Percentiles rank a stretch among this genome's conserved stretches.
Evolutionary conservation across 1,140 invertebrate species (phyloP).

Genomic region (Camponotus vicinus): DNA sequence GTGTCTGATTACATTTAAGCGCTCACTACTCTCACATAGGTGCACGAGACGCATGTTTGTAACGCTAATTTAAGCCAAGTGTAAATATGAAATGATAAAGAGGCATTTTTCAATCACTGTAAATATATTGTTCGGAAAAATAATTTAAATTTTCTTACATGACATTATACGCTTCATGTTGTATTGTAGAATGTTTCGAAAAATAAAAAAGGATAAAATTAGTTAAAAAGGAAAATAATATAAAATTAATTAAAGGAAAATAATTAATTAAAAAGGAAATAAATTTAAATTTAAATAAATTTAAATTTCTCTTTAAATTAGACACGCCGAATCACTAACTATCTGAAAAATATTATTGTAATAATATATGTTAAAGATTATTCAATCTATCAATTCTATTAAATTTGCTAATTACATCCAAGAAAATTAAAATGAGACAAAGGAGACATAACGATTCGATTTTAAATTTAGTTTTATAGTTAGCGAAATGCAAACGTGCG

Average conservation of each 20-base stretch:
- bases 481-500: conserved; percentile 26
- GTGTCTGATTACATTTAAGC: conserved; percentile 25
- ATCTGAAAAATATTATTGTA: background rate
- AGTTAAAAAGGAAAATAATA: no score
- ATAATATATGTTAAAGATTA: background rate
- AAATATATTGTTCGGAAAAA: background rate
- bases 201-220: background rate
- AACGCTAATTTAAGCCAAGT: background rate
- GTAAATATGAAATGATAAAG: background rate
- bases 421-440: background rate
- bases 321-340: background rate
- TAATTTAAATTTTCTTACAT: conserved; percentile 17
- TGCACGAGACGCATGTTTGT: conserved; percentile 43
- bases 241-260: no score
- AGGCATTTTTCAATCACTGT: background rate
- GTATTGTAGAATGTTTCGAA: background rate
- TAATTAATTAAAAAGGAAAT: no score
- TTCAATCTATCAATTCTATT: background rate
- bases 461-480: background rate
- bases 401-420: background rate
- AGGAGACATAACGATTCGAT: background rate
- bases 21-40: conserved; percentile 8
- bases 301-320: background rate
- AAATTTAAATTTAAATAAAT: background rate
- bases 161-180: background rate